These are phyloP conservation scores for Tethya wilhelma DNA, from an alignment of 37 sponge, comb jelly and placozoan genomes.

Conservation along the genomic window DNA sequence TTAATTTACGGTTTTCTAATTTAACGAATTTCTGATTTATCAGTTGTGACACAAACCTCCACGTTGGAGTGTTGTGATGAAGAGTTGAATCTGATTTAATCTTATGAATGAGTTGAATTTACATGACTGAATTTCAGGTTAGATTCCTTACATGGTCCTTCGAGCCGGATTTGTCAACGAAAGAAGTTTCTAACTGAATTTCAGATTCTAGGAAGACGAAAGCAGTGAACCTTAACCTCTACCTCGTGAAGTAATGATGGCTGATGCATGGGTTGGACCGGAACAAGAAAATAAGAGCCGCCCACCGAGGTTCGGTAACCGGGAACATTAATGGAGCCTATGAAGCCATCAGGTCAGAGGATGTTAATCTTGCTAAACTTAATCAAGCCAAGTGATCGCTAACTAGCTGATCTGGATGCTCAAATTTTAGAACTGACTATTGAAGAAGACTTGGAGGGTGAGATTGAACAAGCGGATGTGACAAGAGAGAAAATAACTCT, in stretches of 20 bases:
- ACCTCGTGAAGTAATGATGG: background rate
- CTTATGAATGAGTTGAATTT: no score
- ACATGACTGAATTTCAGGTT: no score
- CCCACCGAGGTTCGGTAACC: background rate
- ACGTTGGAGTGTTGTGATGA: no score
- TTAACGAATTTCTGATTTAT: no score
- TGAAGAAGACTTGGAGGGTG: background rate
- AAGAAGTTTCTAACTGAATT: no score
- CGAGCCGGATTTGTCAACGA: no score
- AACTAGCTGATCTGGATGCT: background rate
- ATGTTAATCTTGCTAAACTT: background rate
- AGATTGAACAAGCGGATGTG: slow-evolving; percentile 17
- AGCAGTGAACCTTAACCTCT: background rate
- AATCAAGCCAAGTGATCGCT: background rate
- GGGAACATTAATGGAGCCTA: background rate
- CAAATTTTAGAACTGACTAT: background rate
- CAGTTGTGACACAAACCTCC: no score
- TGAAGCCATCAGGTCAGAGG: background rate
- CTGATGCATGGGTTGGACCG: background rate
- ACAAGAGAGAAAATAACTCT: background rate
- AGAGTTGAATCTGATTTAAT: no score
- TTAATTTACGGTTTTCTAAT: no score
- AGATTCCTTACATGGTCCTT: no score
- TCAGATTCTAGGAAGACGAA: no score
- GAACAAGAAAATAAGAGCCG: slow-evolving; percentile 2